These are phyloP conservation scores for Parnassius orleans DNA, from an alignment of 2,888 invertebrate genomes.

Conservation along the genomic window DNA sequence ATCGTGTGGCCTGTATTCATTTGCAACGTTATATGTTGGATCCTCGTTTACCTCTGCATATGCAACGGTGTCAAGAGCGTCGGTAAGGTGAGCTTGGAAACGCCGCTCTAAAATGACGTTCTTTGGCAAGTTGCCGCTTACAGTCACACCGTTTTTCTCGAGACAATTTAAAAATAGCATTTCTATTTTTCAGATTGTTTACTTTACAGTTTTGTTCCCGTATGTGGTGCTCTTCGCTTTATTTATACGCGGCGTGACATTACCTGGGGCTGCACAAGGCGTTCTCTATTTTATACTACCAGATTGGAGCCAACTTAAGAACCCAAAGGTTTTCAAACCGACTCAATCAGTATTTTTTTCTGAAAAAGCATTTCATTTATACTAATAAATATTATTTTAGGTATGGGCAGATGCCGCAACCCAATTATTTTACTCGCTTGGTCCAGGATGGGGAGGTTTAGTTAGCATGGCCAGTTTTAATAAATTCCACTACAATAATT, in stretches of 20 bases:
- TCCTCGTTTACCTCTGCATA: conserved; percentile 90
- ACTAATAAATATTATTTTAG: conserved; percentile 58
- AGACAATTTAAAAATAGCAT: conserved; percentile 27
- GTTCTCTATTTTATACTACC: conserved; percentile 89
- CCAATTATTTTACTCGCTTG: conserved; percentile 95
- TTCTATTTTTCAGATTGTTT: conserved; percentile 82
- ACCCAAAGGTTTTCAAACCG: conserved; percentile 82
- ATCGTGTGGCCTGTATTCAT: conserved; percentile 91
- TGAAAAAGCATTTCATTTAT: neutral
- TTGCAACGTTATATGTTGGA: conserved; percentile 88
- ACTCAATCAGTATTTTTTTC: neutral
- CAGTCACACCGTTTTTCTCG: conserved; percentile 32
- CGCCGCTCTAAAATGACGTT: conserved; percentile 30
- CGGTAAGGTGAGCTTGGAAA: conserved; percentile 83
- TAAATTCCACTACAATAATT: conserved; percentile 86
- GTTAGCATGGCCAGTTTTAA: conserved; percentile 93
- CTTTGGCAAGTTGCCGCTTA: conserved; percentile 49
- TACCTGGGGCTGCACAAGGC: conserved; percentile 89
- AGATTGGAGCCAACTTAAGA: conserved; percentile 87
- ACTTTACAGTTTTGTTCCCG: conserved; percentile 93
- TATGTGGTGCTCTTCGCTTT: conserved; percentile 87
- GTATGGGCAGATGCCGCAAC: conserved; percentile 96
- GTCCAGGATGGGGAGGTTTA: conserved; percentile 93
- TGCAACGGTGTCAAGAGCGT: conserved; percentile 93
- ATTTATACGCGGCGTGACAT: conserved; percentile 88